A percentile compares a stretch with the other conserved stretches of the same genome.
phyloP scores from a whole-genome alignment of 2,797 vertebrate species.

The Vireo griseus region DNA sequence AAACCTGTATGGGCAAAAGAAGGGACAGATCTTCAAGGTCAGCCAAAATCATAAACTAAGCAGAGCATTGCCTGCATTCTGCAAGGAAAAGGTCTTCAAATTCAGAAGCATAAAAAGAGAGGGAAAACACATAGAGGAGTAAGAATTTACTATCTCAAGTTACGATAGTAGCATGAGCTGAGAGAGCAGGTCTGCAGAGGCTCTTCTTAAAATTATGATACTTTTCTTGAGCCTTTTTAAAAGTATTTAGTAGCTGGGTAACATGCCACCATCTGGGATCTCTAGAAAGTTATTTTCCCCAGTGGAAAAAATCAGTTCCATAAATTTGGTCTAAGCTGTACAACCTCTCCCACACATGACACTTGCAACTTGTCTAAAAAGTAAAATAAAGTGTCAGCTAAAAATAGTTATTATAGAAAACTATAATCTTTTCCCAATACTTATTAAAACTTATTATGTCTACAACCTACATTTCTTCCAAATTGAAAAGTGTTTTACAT shows the following conservation, averaged over 20 bases:
- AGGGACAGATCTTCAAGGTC: neutral
- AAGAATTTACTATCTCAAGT: neutral
- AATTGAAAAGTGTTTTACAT: neutral
- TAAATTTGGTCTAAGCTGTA: constrained; percentile 4
- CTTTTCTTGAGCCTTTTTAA: neutral
- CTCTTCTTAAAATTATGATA: neutral
- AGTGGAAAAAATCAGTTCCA: neutral
- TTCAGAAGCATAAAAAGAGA: neutral
- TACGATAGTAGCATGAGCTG: neutral
- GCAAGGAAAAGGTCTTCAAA: neutral
- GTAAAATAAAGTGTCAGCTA: neutral
- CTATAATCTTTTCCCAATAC: neutral
- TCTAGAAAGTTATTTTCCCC: neutral
- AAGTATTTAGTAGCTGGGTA: constrained; percentile 1
- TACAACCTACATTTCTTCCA: neutral
- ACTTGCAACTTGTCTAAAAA: neutral
- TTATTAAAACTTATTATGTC: neutral
- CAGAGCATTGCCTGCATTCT: neutral
- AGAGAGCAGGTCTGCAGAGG: neutral
- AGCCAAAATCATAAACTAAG: neutral
- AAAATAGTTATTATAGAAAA: constrained; percentile 10
- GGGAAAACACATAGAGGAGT: fast-evolving
- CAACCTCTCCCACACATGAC: neutral
- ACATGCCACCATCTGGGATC: neutral
- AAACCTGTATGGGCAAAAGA: neutral